A percentile compares a stretch with the other conserved stretches of the same genome.
These are phyloP conservation scores for Porites divaricata DNA, from an alignment of 92 coral and sea anemone species.

Conservation along the genomic window DNA sequence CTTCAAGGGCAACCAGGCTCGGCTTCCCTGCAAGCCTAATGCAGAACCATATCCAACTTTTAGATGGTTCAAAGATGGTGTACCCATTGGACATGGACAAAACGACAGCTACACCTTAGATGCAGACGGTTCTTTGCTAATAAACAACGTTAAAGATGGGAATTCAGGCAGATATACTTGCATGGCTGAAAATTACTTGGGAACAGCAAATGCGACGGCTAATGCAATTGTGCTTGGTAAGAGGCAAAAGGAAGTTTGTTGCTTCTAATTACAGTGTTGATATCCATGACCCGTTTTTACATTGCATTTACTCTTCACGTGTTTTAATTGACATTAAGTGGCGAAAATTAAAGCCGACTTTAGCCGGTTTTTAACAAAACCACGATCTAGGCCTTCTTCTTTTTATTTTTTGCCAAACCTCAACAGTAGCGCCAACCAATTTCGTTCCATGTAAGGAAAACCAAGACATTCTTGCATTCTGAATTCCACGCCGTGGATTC, in stretches of 20 bases:
- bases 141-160: slow-evolving; percentile 32
- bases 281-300: too few relatives aligned
- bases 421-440: too few relatives aligned
- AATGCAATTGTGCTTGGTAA: slow-evolving; percentile 59
- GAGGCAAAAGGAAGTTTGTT: not conserved
- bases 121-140: slow-evolving; percentile 41
- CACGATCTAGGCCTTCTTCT: too few relatives aligned
- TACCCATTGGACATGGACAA: slow-evolving; percentile 16
- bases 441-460: too few relatives aligned
- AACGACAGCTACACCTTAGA: slow-evolving; percentile 39
- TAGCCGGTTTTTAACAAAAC: too few relatives aligned
- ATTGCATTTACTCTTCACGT: too few relatives aligned
- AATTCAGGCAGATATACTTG: slow-evolving; percentile 79
- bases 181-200: slow-evolving; percentile 60
- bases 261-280: too few relatives aligned
- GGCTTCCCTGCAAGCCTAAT: slow-evolving; percentile 67
- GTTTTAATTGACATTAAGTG: too few relatives aligned
- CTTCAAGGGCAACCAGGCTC: slow-evolving; percentile 66
- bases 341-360: too few relatives aligned
- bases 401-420: too few relatives aligned
- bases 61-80: slow-evolving; percentile 42
- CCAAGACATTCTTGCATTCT: too few relatives aligned
- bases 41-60: slow-evolving; percentile 76
- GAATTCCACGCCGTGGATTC: too few relatives aligned
- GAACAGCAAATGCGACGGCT: slow-evolving; percentile 48